Evolutionary conservation across 2,888 invertebrate genomes (phyloP).

Genomic region (Aphodius sticticus): DNA sequence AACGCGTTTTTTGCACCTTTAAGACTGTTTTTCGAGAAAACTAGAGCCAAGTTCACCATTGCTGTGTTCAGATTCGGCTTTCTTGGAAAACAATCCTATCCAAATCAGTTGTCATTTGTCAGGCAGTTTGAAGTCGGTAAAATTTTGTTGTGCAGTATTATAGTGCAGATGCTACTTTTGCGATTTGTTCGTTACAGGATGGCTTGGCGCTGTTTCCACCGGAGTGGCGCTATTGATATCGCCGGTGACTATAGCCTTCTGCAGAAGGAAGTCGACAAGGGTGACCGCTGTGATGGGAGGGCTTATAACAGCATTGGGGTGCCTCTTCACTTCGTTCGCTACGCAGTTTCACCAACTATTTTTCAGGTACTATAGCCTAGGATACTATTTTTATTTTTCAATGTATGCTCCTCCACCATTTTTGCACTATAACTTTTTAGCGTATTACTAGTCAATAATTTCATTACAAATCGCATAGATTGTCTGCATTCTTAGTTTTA

Average conservation of each 20-base stretch:
- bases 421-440: too few species aligned
- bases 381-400: background rate
- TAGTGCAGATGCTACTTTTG: slow-evolving; percentile 14
- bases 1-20: too few species aligned
- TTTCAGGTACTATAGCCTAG: slow-evolving; percentile 69
- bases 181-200: slow-evolving; percentile 70
- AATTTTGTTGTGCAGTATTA: background rate
- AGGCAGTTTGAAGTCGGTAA: too few species aligned
- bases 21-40: too few species aligned
- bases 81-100: too few species aligned
- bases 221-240: slow-evolving; percentile 82
- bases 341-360: slow-evolving; percentile 89
- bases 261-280: slow-evolving; percentile 85
- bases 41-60: too few species aligned
- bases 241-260: slow-evolving; percentile 84
- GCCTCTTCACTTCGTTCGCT: slow-evolving; percentile 89
- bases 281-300: slow-evolving; percentile 89
- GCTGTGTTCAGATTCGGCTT: too few species aligned
- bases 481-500: too few species aligned
- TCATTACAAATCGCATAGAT: too few species aligned
- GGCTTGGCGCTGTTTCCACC: slow-evolving; percentile 82
- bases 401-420: too few species aligned
- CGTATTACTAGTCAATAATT: too few species aligned
- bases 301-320: slow-evolving; percentile 84
- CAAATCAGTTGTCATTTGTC: too few species aligned